Percentiles rank a stretch among this genome's conserved stretches.
Conservation (phyloP, 1,140 invertebrate species). For the Dinothrombium tinctorium region DNA sequence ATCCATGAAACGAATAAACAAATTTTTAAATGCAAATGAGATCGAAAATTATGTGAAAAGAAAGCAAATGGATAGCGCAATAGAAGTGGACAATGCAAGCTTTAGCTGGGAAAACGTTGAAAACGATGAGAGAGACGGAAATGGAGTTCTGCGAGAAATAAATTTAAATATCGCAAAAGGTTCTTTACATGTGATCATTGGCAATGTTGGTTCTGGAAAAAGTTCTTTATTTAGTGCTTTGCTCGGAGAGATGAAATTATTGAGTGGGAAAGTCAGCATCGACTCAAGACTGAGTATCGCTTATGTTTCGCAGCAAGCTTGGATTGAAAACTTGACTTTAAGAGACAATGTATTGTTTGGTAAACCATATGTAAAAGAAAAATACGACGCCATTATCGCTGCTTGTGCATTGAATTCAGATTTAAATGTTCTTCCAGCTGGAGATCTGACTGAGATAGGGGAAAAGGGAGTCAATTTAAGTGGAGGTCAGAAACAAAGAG, state of each 20-base stretch:
- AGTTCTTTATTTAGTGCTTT: neutral
- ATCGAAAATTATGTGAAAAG: slow-evolving; percentile 9
- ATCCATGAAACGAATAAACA: slow-evolving; percentile 32
- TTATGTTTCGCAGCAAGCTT: slow-evolving; percentile 31
- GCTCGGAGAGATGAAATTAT: neutral
- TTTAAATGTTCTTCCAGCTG: slow-evolving; percentile 19
- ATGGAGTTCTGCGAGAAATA: slow-evolving; percentile 14
- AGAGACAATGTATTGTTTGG: slow-evolving; percentile 33
- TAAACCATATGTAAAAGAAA: slow-evolving; percentile 19
- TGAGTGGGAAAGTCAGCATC: slow-evolving; percentile 13
- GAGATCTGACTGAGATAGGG: slow-evolving; percentile 14
- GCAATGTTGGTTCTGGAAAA: slow-evolving; percentile 1
- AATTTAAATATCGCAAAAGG: slow-evolving; percentile 16
- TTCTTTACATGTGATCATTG: slow-evolving; percentile 10
- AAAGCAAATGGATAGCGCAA: neutral
- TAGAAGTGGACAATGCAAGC: slow-evolving; percentile 2
- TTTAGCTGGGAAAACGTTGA: neutral
- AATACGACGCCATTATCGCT: slow-evolving; percentile 20
- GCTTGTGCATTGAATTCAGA: slow-evolving; percentile 19
- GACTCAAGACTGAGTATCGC: slow-evolving; percentile 17
- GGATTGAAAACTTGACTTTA: slow-evolving; percentile 31
- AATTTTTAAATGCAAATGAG: slow-evolving; percentile 14
- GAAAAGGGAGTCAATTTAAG: slow-evolving; percentile 63
- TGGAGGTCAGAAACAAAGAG: slow-evolving; percentile 84
- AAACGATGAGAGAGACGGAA: neutral